Base-by-base conservation (phyloP, 2,797 vertebrate species). In the Bradypus variegatus region DNA sequence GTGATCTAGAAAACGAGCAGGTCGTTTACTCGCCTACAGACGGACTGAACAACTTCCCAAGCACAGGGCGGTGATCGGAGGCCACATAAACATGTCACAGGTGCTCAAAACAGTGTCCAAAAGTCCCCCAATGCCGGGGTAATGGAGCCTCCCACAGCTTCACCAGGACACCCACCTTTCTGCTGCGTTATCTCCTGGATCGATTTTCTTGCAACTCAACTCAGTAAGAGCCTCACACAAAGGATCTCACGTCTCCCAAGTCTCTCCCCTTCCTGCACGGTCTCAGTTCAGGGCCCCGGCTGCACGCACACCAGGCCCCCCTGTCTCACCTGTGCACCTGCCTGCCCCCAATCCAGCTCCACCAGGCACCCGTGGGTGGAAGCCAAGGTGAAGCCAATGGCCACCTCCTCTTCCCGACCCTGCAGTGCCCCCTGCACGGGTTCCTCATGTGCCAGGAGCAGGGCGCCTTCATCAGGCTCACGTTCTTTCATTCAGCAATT, bases 81-180 rank as follows among this genome's bases (percentile, higher is more conserved):
- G 41, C 36, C 10, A 13, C 31, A n/a, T 5, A 25, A 50, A 33
- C 70, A 6, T 2, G 25, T 5, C 62, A 36, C 64, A 53, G 21
- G 72, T 9, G 41, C 6, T 12, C 53, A 62, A 3, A 23, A 27
- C 12, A 1, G 16, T 0, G 1, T 2, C 6, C 2, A 16, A 0
- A 33, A 36, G 62, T 23, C 8, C 10, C 18, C 18, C 1, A 3
- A 60, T 3, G 41, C 70, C 31, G 21, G 27, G 2, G 33, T 9
- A 8, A 31, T 14, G 5, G 25, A 29, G 58, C 58, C 58, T 13
- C 13, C 2, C 8, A 18, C 75, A 0, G 41, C 27, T 29, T 15
- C 45, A 3, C 27, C 27, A 33, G 33, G 36, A n/a, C 0, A 1
- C 13, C 53, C 21, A 4, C 5, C 33, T 8, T 33, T 48, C 78